These are phyloP conservation scores for Drosophila meridiana DNA, from an alignment of 2,888 invertebrate genomes.

Conservation along the genomic window DNA sequence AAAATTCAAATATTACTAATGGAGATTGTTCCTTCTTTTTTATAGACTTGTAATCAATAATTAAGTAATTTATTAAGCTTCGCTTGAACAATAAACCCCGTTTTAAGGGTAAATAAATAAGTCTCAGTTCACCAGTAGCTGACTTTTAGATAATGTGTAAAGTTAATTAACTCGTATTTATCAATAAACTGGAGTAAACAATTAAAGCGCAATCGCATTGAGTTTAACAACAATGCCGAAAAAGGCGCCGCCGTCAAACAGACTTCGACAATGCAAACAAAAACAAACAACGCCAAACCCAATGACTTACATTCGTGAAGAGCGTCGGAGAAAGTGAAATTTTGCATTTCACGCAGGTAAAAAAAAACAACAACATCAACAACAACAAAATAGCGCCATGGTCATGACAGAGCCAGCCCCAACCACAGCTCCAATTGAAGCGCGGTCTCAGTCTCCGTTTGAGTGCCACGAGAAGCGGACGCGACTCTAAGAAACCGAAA, in stretches of 20 bases:
- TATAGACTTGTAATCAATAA: neutral
- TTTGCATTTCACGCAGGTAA: slow-evolving; percentile 74
- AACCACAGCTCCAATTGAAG: slow-evolving; percentile 29
- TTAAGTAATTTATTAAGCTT: neutral
- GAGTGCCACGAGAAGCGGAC: slow-evolving; percentile 31
- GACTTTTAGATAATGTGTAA: neutral
- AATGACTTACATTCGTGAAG: slow-evolving; percentile 71
- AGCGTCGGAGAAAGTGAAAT: slow-evolving; percentile 78
- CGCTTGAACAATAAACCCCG: neutral
- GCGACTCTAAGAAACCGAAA: slow-evolving; percentile 69
- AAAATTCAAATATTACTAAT: neutral
- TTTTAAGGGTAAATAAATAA: neutral
- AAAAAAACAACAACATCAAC: slow-evolving; percentile 32
- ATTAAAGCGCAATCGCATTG: slow-evolving; percentile 29
- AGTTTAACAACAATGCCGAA: slow-evolving; percentile 32
- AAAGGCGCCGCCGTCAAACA: slow-evolving; percentile 28
- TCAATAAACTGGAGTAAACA: slow-evolving; percentile 25
- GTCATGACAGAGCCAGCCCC: slow-evolving; percentile 41
- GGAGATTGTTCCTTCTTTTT: neutral
- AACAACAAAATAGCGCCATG: slow-evolving; percentile 28
- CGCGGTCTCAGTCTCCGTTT: slow-evolving; percentile 34
- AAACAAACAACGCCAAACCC: slow-evolving; percentile 57
- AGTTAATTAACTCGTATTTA: slow-evolving; percentile 21
- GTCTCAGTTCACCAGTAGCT: neutral
- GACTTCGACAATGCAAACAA: slow-evolving; percentile 22